phyloP scores from a whole-genome alignment of 2,113 vertebrate genomes.

The Heliornis fulica region DNA sequence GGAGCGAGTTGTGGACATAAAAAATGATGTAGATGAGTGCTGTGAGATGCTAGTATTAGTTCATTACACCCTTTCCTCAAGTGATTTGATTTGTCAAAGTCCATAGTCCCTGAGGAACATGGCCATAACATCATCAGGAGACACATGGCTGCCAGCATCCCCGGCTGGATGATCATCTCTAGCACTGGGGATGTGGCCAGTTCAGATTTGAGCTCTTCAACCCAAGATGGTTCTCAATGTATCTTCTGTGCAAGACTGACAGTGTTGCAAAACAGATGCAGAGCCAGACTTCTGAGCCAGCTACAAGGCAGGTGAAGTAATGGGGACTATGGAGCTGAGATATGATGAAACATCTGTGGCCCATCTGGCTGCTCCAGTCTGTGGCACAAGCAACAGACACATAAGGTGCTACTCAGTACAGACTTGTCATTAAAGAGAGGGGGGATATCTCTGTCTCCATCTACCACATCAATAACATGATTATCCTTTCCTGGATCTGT shows the following conservation, averaged over 20 bases:
- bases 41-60: not conserved
- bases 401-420: not conserved
- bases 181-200: no score
- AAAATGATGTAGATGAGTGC: not conserved
- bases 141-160: not conserved
- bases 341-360: not conserved
- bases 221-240: not conserved
- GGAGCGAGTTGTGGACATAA: not conserved
- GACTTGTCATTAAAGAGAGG: not conserved
- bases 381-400: not conserved
- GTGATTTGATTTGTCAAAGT: not conserved
- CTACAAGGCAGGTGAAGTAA: not conserved
- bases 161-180: not conserved
- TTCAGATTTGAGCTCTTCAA: not conserved
- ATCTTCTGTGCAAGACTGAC: not conserved
- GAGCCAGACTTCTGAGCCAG: not conserved
- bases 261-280: not conserved
- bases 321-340: not conserved
- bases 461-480: not conserved
- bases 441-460: not conserved
- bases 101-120: not conserved
- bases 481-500: not conserved
- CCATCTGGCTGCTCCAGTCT: fast-evolving
- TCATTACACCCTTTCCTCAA: not conserved
- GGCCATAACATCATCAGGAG: not conserved